Conservation (phyloP, 2,113 vertebrate species). For the Rousettus leschenaultii region DNA sequence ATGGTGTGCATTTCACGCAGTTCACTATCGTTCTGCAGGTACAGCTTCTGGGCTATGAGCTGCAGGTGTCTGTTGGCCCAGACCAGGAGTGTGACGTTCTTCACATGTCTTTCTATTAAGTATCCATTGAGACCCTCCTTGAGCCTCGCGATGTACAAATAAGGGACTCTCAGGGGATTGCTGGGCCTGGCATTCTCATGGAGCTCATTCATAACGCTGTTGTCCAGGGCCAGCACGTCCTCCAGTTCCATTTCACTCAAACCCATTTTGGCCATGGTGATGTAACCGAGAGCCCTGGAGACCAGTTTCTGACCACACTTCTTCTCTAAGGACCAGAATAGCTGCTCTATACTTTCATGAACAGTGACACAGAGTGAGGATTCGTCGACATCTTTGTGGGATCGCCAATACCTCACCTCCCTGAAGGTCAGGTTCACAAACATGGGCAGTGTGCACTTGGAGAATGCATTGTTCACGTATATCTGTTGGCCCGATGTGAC, state of each 20-base stretch:
- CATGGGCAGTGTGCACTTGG: conserved; percentile 98
- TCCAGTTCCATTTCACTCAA: conserved; percentile 97
- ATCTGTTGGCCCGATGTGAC: conserved; percentile 99
- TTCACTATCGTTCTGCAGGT: conserved; percentile 92
- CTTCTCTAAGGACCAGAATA: conserved; percentile 95
- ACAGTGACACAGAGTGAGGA: conserved; percentile 95
- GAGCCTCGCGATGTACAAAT: conserved; percentile 92
- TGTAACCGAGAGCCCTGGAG: conserved; percentile 94
- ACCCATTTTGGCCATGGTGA: conserved; percentile 96
- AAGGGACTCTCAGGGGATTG: conserved; percentile 93
- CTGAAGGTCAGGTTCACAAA: conserved; percentile 98
- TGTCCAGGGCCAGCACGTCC: conserved; percentile 96
- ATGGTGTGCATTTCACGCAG: conserved; percentile 96
- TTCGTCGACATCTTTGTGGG: conserved; percentile 97
- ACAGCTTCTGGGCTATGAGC: conserved; percentile 96
- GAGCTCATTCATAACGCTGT: conserved; percentile 93
- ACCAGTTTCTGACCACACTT: conserved; percentile 92
- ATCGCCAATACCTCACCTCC: conserved; percentile 95
- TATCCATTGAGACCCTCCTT: conserved; percentile 97
- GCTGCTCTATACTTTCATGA: conserved; percentile 97
- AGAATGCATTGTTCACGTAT: conserved; percentile 96
- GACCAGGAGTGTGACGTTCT: conserved; percentile 93
- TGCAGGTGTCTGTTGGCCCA: conserved; percentile 99
- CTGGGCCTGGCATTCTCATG: conserved; percentile 86
- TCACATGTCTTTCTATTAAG: conserved; percentile 94